These are phyloP conservation scores for Lophura nycthemera DNA, from an alignment of 2,113 vertebrate species.

Conservation along the genomic window DNA sequence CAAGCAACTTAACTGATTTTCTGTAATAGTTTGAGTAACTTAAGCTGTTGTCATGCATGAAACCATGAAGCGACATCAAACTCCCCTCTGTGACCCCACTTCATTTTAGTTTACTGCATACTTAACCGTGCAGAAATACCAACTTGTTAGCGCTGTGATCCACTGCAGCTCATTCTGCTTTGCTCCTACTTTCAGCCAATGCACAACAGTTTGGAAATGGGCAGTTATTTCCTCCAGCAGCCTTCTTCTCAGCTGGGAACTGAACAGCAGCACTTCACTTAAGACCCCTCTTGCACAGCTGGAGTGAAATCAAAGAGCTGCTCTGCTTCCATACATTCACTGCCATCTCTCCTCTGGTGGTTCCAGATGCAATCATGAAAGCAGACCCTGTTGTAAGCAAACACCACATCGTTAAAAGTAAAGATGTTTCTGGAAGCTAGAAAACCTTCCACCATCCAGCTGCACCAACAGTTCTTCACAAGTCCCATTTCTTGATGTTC, in stretches of 20 bases:
- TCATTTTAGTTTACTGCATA: neutral
- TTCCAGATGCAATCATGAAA: fast-evolving
- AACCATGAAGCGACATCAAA: neutral
- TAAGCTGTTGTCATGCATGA: neutral
- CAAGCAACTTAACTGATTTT: neutral
- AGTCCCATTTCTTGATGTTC: neutral
- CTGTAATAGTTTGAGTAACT: neutral
- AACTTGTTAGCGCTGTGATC: too few relatives aligned
- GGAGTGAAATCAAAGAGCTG: neutral
- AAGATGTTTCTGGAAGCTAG: neutral
- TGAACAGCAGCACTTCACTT: neutral
- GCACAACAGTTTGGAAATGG: neutral
- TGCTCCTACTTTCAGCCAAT: neutral
- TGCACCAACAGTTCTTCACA: fast-evolving
- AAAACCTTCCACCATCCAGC: neutral
- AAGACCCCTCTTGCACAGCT: neutral
- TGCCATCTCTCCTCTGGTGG: neutral
- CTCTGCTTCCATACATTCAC: neutral
- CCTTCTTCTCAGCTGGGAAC: neutral
- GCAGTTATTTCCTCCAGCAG: neutral
- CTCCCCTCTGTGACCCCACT: neutral
- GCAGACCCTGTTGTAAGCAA: neutral
- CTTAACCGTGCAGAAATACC: neutral
- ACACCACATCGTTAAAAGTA: neutral
- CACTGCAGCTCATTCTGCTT: neutral